Base-by-base conservation (phyloP, 2,888 invertebrate genomes). In the Mesorhabditis sp. region DNA sequence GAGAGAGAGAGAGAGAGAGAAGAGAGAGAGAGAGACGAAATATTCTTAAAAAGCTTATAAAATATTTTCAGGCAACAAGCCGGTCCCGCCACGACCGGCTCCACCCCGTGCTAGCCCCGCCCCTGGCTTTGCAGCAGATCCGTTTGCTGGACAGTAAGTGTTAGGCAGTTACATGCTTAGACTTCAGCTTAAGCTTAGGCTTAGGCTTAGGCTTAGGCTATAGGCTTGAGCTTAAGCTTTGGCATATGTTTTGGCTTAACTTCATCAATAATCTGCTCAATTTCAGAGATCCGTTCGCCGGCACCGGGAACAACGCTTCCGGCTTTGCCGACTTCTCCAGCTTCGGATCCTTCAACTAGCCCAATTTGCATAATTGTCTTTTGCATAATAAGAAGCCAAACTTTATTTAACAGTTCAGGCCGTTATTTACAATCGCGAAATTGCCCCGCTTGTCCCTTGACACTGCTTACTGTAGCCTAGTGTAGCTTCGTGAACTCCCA, bases 291-390 rank as follows among this genome's bases (percentile, higher is more conserved):
- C 76, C 76, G n/a, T 76, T 76, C 45, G 74, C 70, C 63, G 77
- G 68, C 67, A 28, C 70, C 43, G 45, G 45, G 50, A 65, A 68
- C 69, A 43, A 42, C 64, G 6, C 67, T 63, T 45, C 75, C 15
- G 76, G 76, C n/a, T 82, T 82, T 65, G 81, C 82, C 13, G 75
- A 82, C 64, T 82, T 82, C 62, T 76, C 80, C 58, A 80, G 78
- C 66, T 80, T 80, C 65, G 73, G 76, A 3, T 74, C 77, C 13
- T 80, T 78, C 70, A 72, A 71, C 62, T 72, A 72, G 43, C 10
- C n/a, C n/a, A 13, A 50, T 50, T n/a, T 10, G n/a, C n/a, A 50
- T 10, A 50, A 13, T 50, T 2, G 7, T 13, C n/a, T n/a, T 50
- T 50, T 50, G 58, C 7, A 13, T 50, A 50, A n/a, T 50, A 50